A percentile compares a stretch with the other conserved stretches of the same genome.
Conservation (phyloP, 1,140 invertebrate genomes). For the Drosophila sp. region DNA sequence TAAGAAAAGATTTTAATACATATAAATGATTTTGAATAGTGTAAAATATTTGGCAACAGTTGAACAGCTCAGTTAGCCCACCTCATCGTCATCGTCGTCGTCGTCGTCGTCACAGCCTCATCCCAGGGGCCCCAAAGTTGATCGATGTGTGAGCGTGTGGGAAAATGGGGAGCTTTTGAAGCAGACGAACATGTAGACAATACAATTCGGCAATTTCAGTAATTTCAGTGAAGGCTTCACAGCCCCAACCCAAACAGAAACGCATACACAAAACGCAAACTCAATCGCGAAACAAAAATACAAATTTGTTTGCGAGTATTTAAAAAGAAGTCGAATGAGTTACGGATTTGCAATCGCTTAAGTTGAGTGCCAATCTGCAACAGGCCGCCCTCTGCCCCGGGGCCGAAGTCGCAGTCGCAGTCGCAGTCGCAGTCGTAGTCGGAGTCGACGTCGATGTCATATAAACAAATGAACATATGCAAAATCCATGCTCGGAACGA, state of each 20-base stretch:
- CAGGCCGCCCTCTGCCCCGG: conserved; percentile 42
- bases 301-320: conserved; percentile 56
- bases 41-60: conserved; percentile 19
- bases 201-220: conserved; percentile 53
- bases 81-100: background rate
- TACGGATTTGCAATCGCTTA: conserved; percentile 83
- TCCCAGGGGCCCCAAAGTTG: background rate
- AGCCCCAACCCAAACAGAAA: conserved; percentile 17
- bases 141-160: conserved; percentile 36
- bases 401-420: conserved; percentile 23
- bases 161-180: conserved; percentile 55
- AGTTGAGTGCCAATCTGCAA: conserved; percentile 74
- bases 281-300: conserved; percentile 27
- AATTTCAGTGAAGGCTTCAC: conserved; percentile 59
- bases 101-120: background rate
- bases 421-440: conserved; percentile 54
- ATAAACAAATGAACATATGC: conserved; percentile 82
- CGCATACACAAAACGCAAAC: conserved; percentile 6
- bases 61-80: conserved; percentile 18
- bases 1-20: background rate
- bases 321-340: conserved; percentile 72
- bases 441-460: conserved; percentile 64
- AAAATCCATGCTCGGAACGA: conserved; percentile 67
- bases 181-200: conserved; percentile 20
- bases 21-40: background rate